Evolutionary conservation across 2,797 vertebrate species (phyloP).

Genomic region (Hippopotamyrus pictus): DNA sequence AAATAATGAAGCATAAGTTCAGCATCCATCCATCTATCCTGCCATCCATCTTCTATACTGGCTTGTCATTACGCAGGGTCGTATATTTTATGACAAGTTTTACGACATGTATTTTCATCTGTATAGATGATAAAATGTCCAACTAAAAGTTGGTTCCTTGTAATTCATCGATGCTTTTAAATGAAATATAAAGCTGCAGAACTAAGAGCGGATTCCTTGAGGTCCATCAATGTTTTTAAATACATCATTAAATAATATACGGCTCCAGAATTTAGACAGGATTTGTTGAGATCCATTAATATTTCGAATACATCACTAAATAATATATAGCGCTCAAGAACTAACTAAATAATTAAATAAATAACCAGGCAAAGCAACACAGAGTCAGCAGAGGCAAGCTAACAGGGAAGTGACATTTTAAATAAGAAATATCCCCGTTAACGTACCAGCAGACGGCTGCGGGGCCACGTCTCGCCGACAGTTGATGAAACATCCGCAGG

Average conservation of each 20-base stretch:
- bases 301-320: neutral
- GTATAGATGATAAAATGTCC: neutral
- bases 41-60: neutral
- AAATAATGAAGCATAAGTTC: neutral
- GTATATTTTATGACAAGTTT: neutral
- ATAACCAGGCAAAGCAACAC: neutral
- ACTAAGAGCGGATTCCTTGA: neutral
- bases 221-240: neutral
- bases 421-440: neutral
- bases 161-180: neutral
- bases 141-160: neutral
- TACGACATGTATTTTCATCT: neutral
- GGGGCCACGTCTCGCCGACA: conserved; percentile 64
- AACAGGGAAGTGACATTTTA: neutral
- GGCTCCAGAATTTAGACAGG: neutral
- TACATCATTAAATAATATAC: neutral
- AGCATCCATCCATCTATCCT: neutral
- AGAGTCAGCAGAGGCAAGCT: neutral
- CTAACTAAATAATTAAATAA: neutral
- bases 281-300: neutral
- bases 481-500: conserved; percentile 94
- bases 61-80: neutral
- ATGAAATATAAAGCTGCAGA: neutral
- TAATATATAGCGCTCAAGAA: neutral
- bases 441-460: conserved; percentile 63